Conservation (phyloP, 2,113 vertebrate species). For the Myrmecophaga tridactyla region DNA sequence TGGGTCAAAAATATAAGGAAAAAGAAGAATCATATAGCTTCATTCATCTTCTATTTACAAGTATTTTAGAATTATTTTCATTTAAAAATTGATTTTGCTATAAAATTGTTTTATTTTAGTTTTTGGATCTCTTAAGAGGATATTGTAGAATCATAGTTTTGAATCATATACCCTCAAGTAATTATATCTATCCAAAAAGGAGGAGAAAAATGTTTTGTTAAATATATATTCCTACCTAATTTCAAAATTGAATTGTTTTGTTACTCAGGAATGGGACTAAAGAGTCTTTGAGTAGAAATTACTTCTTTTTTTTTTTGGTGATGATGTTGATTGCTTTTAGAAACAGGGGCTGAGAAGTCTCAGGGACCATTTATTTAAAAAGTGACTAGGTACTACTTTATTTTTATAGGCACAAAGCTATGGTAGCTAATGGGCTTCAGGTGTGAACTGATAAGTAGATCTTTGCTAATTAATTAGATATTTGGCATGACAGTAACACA, state of each 20-base stretch:
- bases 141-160: background rate
- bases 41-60: background rate
- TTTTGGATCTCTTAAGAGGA: background rate
- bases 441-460: slow-evolving; percentile 59
- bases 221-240: background rate
- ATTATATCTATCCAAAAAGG: slow-evolving; percentile 17
- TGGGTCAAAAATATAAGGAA: background rate
- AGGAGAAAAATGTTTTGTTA: background rate
- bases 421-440: slow-evolving; percentile 68
- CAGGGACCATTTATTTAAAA: background rate
- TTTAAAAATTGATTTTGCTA: background rate
- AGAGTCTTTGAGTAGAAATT: background rate
- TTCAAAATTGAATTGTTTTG: background rate
- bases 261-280: background rate
- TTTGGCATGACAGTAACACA: slow-evolving; percentile 30
- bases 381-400: background rate
- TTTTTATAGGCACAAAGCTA: slow-evolving; percentile 59
- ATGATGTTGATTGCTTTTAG: background rate
- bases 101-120: background rate
- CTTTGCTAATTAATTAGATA: slow-evolving; percentile 74
- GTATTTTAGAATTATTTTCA: background rate
- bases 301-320: background rate
- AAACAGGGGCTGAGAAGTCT: background rate
- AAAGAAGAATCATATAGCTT: background rate
- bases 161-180: slow-evolving; percentile 34